Evolutionary conservation across 2,797 vertebrate species (phyloP).

Genomic region (Valencia hispanica): DNA sequence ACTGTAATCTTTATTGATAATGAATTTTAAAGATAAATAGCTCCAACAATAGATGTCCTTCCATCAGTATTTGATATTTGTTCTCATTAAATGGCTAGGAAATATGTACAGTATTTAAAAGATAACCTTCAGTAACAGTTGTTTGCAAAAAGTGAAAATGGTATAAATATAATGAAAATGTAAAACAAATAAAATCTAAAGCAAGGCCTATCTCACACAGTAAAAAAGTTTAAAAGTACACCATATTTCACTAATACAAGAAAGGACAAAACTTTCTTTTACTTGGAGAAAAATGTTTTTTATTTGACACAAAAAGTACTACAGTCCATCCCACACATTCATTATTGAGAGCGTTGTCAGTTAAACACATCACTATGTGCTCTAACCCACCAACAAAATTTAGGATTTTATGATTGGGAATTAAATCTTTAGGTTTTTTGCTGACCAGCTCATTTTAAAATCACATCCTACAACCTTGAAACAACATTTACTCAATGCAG

Average conservation of each 20-base stretch:
- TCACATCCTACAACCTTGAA: slow-evolving; percentile 11
- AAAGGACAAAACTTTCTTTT: slow-evolving; percentile 30
- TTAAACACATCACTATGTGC: slow-evolving; percentile 17
- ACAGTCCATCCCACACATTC: slow-evolving; percentile 36
- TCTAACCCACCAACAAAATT: slow-evolving; percentile 32
- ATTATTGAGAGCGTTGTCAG: slow-evolving; percentile 45
- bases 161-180: slow-evolving; percentile 9
- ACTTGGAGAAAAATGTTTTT: slow-evolving; percentile 52
- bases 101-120: slow-evolving; percentile 10
- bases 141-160: slow-evolving; percentile 13
- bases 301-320: slow-evolving; percentile 26
- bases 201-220: background rate
- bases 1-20: slow-evolving; percentile 1
- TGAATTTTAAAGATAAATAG: slow-evolving; percentile 28
- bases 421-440: slow-evolving; percentile 28
- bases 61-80: slow-evolving; percentile 12
- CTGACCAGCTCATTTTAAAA: slow-evolving; percentile 25
- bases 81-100: background rate
- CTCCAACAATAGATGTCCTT: slow-evolving; percentile 15
- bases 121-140: background rate
- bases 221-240: slow-evolving; percentile 29
- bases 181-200: too few relatives aligned
- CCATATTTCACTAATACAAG: slow-evolving; percentile 39
- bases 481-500: slow-evolving; percentile 28
- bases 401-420: slow-evolving; percentile 35